phyloP scores from a whole-genome alignment of 2,797 vertebrate species.

The Danio choprae region DNA sequence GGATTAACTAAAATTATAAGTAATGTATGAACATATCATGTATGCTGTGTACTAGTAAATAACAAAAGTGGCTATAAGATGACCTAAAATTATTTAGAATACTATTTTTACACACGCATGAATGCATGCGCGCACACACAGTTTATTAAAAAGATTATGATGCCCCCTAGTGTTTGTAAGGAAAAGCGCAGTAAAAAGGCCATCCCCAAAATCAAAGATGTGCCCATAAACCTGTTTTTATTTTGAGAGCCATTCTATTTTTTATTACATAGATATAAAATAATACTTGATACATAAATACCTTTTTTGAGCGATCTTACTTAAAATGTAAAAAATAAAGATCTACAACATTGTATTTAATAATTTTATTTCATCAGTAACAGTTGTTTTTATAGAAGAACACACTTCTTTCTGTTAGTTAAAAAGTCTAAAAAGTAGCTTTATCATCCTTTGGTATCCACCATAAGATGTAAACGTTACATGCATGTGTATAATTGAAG shows the following conservation, averaged over 20 bases:
- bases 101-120: too few species aligned
- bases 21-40: neutral
- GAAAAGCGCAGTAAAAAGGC: neutral
- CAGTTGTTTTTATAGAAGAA: neutral
- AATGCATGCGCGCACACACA: too few species aligned
- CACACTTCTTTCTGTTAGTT: neutral
- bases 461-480: neutral
- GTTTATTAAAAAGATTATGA: neutral
- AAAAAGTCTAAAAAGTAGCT: neutral
- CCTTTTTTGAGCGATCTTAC: neutral
- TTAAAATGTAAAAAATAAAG: too few species aligned
- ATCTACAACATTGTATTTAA: neutral
- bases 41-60: neutral
- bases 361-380: neutral
- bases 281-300: neutral
- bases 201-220: neutral
- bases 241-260: neutral
- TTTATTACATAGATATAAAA: neutral
- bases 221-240: too few species aligned
- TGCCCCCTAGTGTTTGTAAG: constrained; percentile 65
- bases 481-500: neutral
- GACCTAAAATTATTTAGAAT: neutral
- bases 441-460: neutral
- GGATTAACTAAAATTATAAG: too few species aligned
- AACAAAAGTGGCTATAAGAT: neutral